Conservation (phyloP, 2,113 vertebrate genomes). For the Ammodytes dubius region DNA sequence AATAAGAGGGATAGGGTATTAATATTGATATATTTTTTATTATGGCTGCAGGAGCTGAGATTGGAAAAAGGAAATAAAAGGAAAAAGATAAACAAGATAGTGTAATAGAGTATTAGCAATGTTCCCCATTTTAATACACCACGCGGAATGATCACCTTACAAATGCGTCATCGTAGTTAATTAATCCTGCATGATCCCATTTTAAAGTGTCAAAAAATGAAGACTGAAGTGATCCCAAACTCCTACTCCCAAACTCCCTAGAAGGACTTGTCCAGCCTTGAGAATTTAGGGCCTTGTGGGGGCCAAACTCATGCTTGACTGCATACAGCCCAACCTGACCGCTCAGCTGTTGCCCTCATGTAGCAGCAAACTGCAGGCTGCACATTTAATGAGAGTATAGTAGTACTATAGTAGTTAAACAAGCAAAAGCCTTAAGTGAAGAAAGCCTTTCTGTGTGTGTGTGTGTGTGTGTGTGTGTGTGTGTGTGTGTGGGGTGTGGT, state of each 20-base stretch:
- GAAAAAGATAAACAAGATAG: slow-evolving; percentile 7
- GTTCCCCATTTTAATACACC: neutral
- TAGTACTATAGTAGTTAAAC: slow-evolving; percentile 39
- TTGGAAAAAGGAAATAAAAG: neutral
- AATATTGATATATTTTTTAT: slow-evolving; percentile 11
- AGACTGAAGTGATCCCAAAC: slow-evolving; percentile 8
- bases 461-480: slow-evolving; percentile 10
- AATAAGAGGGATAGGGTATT: slow-evolving; percentile 17
- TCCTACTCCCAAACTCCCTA: slow-evolving; percentile 35
- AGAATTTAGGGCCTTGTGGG: slow-evolving; percentile 47
- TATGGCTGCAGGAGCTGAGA: slow-evolving; percentile 32
- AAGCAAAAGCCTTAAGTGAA: slow-evolving; percentile 51
- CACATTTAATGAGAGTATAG: slow-evolving; percentile 61
- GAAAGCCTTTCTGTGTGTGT: slow-evolving; percentile 73
- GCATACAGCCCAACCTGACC: slow-evolving; percentile 34
- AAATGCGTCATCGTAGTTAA: slow-evolving; percentile 7
- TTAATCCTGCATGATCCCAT: slow-evolving; percentile 13
- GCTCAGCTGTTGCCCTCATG: slow-evolving; percentile 42
- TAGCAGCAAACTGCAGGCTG: slow-evolving; percentile 10
- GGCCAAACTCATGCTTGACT: slow-evolving; percentile 55
- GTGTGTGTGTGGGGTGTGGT: neutral
- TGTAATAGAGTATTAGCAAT: neutral
- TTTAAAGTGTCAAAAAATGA: slow-evolving; percentile 20
- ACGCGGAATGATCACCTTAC: slow-evolving; percentile 1
- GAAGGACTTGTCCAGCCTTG: slow-evolving; percentile 51